Conservation (phyloP, 2,113 vertebrate species). For the Phrynosoma blainvillii region DNA sequence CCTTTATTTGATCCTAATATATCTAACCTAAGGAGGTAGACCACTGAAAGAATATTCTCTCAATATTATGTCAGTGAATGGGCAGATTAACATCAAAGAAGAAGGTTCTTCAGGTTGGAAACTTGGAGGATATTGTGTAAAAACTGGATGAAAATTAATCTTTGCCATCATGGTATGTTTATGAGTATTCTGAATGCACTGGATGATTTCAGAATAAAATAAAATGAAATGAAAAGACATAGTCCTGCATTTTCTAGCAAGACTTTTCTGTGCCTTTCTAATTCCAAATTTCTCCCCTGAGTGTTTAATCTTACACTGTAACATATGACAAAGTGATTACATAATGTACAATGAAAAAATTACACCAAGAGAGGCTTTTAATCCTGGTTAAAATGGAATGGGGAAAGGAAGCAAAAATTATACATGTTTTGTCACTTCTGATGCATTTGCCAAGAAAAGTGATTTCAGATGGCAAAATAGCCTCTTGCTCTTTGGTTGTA, state of each 20-base stretch:
- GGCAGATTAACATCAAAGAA: not conserved
- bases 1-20: not conserved
- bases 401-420: conserved; percentile 33
- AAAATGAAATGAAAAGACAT: not conserved
- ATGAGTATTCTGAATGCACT: not conserved
- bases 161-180: not conserved
- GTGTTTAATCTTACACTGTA: conserved; percentile 35
- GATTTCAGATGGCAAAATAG: conserved; percentile 46
- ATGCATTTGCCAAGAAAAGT: conserved; percentile 36
- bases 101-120: not conserved
- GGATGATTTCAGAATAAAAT: fast-evolving
- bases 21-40: not conserved
- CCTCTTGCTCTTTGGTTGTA: conserved; percentile 48
- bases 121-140: not conserved
- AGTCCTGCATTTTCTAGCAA: conserved; percentile 5
- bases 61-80: not conserved
- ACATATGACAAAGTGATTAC: conserved; percentile 29
- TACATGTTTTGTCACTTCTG: conserved; percentile 17
- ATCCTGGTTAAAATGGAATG: conserved; percentile 56
- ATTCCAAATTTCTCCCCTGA: not conserved
- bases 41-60: too few relatives aligned
- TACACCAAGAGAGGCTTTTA: conserved; percentile 49
- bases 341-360: conserved; percentile 44
- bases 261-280: conserved; percentile 33
- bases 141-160: not conserved